Conservation (phyloP, 2,797 vertebrate genomes). For the Dipus sagitta region DNA sequence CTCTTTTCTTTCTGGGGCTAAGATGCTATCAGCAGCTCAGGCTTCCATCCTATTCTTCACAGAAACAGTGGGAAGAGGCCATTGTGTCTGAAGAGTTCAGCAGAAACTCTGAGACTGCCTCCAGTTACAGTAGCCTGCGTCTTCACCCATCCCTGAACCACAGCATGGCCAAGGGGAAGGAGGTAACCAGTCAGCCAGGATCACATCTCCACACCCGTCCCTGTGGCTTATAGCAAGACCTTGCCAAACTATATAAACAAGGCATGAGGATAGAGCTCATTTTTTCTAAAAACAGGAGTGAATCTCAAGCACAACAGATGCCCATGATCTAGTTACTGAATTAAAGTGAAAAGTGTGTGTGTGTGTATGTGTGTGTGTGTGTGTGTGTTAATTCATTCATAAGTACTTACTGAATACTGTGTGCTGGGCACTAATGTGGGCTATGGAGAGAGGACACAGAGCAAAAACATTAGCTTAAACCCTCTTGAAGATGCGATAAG, state of each 20-base stretch:
- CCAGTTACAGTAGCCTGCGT: not conserved
- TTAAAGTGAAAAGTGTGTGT: not conserved
- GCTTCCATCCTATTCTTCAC: not conserved
- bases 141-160: not conserved
- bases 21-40: not conserved
- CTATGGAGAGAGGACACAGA: not conserved
- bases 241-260: not conserved
- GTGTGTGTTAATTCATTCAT: not conserved
- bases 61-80: not conserved
- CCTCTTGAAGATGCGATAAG: not conserved
- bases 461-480: not conserved
- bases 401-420: not conserved
- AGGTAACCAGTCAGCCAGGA: not conserved
- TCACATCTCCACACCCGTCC: not conserved
- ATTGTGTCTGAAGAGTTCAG: not conserved
- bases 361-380: not conserved
- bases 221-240: not conserved
- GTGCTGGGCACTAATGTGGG: not conserved
- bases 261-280: not conserved
- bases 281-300: not conserved
- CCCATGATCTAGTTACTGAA: no score
- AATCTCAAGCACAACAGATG: not conserved
- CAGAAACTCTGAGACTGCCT: conserved; percentile 3
- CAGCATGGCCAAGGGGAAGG: not conserved
- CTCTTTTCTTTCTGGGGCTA: not conserved